Conservation (phyloP, 2,888 invertebrate species). For the Augiades crinisus region DNA sequence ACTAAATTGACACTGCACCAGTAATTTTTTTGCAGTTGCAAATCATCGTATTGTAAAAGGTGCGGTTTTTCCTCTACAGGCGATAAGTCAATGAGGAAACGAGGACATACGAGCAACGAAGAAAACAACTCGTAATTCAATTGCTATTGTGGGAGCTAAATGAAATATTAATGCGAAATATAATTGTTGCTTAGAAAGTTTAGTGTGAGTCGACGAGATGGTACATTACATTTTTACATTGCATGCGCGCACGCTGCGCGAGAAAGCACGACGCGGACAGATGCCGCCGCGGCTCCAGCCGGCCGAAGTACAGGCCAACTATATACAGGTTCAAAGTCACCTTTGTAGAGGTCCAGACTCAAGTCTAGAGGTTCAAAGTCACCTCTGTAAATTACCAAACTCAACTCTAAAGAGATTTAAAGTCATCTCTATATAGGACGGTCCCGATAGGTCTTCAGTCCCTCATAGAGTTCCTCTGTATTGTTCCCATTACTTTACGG, state of each 20-base stretch:
- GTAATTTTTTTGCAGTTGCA: neutral
- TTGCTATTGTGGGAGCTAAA: constrained; percentile 59
- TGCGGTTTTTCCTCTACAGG: constrained; percentile 2
- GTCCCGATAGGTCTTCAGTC: too few relatives aligned
- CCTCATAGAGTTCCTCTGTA: too few relatives aligned
- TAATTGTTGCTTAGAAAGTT: constrained; percentile 81
- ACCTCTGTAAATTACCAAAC: too few relatives aligned
- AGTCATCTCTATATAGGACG: too few relatives aligned
- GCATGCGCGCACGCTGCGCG: constrained; percentile 78
- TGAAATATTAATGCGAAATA: constrained; percentile 78
- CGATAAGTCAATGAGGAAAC: constrained; percentile 3
- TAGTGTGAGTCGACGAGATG: constrained; percentile 66
- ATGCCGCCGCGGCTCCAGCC: constrained; percentile 15
- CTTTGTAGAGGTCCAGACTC: too few relatives aligned
- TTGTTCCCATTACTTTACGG: too few relatives aligned
- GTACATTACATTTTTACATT: constrained; percentile 63
- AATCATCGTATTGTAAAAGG: neutral
- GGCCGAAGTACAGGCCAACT: too few relatives aligned
- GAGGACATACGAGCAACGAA: constrained; percentile 26
- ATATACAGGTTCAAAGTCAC: too few relatives aligned
- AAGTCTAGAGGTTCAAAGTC: too few relatives aligned
- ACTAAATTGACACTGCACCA: neutral
- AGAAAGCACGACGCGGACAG: constrained; percentile 68
- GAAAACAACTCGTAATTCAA: constrained; percentile 47
- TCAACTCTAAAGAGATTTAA: too few relatives aligned